Percentiles rank a stretch among this genome's conserved stretches.
Evolutionary conservation across 2,888 invertebrate genomes (phyloP).

Genomic region (Leucozona laternaria): DNA sequence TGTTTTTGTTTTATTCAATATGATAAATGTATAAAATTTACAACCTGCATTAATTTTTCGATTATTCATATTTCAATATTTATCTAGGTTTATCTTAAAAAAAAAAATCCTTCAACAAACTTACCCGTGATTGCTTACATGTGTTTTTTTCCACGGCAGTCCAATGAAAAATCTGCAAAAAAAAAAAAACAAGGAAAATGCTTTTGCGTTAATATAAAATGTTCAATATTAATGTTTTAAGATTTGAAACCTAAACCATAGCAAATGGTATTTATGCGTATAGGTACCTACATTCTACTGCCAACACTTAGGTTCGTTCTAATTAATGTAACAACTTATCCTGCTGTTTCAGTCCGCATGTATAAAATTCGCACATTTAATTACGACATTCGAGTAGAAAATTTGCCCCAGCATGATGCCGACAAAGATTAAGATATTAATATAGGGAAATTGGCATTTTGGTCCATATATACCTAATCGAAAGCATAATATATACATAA

Average conservation of each 20-base stretch:
- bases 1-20: too few species aligned
- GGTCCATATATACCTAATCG: slow-evolving; percentile 38
- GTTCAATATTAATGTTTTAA: background rate
- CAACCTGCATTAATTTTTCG: too few species aligned
- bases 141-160: slow-evolving; percentile 13
- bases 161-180: slow-evolving; percentile 27
- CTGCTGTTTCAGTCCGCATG: slow-evolving; percentile 30
- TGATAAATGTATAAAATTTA: too few species aligned
- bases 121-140: slow-evolving; percentile 38
- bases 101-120: background rate
- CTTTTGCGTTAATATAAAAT: background rate
- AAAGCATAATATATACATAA: slow-evolving; percentile 11
- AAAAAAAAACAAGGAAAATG: slow-evolving; percentile 3
- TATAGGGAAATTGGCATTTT: slow-evolving; percentile 27
- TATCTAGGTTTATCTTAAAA: background rate
- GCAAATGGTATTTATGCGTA: background rate
- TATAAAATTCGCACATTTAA: slow-evolving; percentile 24
- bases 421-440: slow-evolving; percentile 45
- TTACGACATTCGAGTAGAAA: slow-evolving; percentile 35
- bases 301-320: slow-evolving; percentile 28
- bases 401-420: slow-evolving; percentile 54
- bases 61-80: too few species aligned
- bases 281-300: background rate
- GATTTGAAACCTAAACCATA: background rate
- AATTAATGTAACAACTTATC: slow-evolving; percentile 42